Evolutionary conservation across 2,888 invertebrate genomes (phyloP), one percentile per base, ranked within the genome.

Genomic region (Galeruca laticollis): DNA sequence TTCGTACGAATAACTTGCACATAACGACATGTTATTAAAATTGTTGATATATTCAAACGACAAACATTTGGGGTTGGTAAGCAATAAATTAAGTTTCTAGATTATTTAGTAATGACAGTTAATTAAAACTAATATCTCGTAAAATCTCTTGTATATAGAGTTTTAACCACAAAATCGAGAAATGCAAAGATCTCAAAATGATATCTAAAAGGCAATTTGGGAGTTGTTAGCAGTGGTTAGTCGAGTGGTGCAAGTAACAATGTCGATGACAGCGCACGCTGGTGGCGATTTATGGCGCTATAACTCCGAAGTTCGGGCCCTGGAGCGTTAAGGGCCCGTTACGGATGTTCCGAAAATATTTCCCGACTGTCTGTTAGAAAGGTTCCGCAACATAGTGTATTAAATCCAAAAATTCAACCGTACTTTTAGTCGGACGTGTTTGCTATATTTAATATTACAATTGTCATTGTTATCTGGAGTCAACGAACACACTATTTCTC

Each of bases 151-250:
- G 59, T 59, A 66, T 66, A 66, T 66, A 66, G 67, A 68, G 67
- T 57, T 67, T 56, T 57, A 57, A 57, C 18, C 35, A 8, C 56
- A 57, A 64, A 71, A 71, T 71, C 59, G 68, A 64, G 68, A 69
- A 66, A 60, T 69, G 68, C 61, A 74, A 71, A 76, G 76, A 78
- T 79, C 76, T 73, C 74, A 68, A 74, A 75, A 77, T 74, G 78
- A 82, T 81, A 82, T 82, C 82, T 82, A 81, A 82, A 82, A 82
- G 80, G 83, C 84, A 83, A 84, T 84, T 83, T 84, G 82, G 82
- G 83, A 83, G 83, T 83, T 84, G 83, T 84, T 83, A 84, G 84
- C 82, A 81, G 83, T 82, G 84, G 84, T 84, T 83, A 83, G 84
- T 82, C 79, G 80, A 82, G 82, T 81, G 80, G 81, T 78, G 82